Evolutionary conservation across 2,113 vertebrate genomes (phyloP).

Genomic region (Actenoides lindsayi): DNA sequence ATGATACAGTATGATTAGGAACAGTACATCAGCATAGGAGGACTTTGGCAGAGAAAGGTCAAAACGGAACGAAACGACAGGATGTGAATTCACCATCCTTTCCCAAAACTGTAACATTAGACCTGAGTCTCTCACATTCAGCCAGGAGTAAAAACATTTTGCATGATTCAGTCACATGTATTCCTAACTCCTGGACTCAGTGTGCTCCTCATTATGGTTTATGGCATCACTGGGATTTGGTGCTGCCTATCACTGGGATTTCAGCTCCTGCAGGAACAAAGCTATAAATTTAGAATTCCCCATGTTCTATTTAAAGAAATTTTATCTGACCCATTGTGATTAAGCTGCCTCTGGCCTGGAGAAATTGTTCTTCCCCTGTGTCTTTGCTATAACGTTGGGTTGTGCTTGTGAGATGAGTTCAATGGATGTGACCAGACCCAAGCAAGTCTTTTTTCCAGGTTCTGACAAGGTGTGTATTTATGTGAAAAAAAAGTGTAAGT

Average conservation of each 20-base stretch:
- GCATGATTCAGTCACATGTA: not conserved
- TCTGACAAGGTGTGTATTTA: not conserved
- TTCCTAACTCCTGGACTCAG: not conserved
- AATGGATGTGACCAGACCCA: not conserved
- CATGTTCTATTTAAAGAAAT: not conserved
- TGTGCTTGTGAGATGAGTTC: not conserved
- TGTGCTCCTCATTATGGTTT: not conserved
- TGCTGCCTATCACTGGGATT: not conserved
- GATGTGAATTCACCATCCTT: not conserved
- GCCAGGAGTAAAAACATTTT: not conserved
- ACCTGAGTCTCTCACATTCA: not conserved
- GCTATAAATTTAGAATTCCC: not conserved
- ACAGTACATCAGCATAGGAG: not conserved
- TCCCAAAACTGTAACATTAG: not conserved
- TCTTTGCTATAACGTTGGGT: not conserved
- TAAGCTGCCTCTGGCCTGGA: not conserved
- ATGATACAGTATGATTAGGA: not conserved
- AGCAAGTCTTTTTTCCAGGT: not conserved
- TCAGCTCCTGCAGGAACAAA: not conserved
- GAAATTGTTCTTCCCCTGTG: not conserved
- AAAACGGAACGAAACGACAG: not conserved
- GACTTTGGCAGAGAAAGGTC: not conserved
- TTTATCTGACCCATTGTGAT: not conserved
- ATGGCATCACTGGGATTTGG: not conserved
- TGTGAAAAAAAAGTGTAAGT: not conserved